Conservation (phyloP, 2,888 invertebrate species). For the Tuta absoluta region DNA sequence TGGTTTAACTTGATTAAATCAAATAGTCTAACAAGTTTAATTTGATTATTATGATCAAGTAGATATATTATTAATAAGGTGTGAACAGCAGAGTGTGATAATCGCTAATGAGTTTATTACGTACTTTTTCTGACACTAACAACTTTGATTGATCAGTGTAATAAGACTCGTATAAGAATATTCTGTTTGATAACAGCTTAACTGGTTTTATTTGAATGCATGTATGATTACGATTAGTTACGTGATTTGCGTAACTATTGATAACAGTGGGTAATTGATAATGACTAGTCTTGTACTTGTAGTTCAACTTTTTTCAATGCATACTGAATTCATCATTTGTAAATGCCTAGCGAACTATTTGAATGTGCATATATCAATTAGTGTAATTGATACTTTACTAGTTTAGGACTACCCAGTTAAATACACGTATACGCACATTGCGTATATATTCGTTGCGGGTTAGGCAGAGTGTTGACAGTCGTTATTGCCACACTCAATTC, state of each 20-base stretch:
- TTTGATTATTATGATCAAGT: background rate
- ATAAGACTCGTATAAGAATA: background rate
- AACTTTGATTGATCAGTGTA: conserved; percentile 10
- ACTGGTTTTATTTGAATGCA: conserved; percentile 4
- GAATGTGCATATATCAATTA: background rate
- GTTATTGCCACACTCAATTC: too few species aligned
- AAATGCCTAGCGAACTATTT: background rate
- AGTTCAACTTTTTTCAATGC: background rate
- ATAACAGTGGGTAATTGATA: conserved; percentile 21
- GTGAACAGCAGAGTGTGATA: background rate
- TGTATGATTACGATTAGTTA: conserved; percentile 12
- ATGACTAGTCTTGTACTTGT: background rate
- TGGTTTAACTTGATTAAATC: background rate
- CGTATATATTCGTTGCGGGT: too few species aligned
- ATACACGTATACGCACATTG: too few species aligned
- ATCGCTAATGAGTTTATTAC: background rate
- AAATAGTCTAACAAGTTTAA: background rate
- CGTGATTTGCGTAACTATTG: conserved; percentile 13
- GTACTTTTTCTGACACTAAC: background rate
- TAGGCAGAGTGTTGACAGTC: too few species aligned
- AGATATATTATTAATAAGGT: background rate
- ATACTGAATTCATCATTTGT: background rate
- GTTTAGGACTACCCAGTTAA: background rate
- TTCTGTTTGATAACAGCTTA: background rate
- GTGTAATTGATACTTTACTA: background rate